Base-by-base conservation (phyloP, 2,888 invertebrate species). In the Hypercompe scribonia region DNA sequence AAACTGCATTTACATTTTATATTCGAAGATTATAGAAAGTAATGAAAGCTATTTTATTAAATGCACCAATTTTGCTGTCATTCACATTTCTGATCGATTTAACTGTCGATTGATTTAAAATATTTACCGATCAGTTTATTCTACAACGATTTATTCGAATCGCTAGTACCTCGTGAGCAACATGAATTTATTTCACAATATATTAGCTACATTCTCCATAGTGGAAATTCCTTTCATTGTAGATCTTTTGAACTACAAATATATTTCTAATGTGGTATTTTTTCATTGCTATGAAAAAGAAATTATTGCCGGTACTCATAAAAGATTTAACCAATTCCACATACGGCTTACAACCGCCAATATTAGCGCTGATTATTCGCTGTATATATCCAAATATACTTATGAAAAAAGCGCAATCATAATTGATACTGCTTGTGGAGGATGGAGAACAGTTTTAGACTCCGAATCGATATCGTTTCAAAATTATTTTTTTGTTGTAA, bases 401-500 rank as follows among this genome's bases (percentile, higher is more conserved):
- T 75, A 31, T 13, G 33, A 78, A 2, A 91, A 85, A 86, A 73
- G 91, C 77, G 94, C 91, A 3, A 75, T 94, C 11, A 75, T 94
- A 33, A 61, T 94, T 18, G 87, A 94, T 71, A 82, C 90, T 50
- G 86, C 87, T 0, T 93, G 93, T 79, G 77, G 83, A n/a, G 82
- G 84, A 65, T 95, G 94, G 95, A 76, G 61, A 8, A 72, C 78
- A 46, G 80, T 83, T 28, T 83, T 93, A 0, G 75, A 84, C 74
- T 73, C 74, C 33, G 73, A 31, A 7, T 66, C 36, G 11, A 50
- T 85, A 8, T 73, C 84, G 3, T 90, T 90, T 71, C 89, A 88
- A 79, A 89, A 85, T 3, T 91, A 90, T 74, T 86, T 88, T 3
- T 96, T 96, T 95, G 78, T 96, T 4, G 81, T 96, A 36, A 78